These are phyloP conservation scores for Nemoura dubitans DNA, from an alignment of 2,888 invertebrate genomes.

Conservation along the genomic window DNA sequence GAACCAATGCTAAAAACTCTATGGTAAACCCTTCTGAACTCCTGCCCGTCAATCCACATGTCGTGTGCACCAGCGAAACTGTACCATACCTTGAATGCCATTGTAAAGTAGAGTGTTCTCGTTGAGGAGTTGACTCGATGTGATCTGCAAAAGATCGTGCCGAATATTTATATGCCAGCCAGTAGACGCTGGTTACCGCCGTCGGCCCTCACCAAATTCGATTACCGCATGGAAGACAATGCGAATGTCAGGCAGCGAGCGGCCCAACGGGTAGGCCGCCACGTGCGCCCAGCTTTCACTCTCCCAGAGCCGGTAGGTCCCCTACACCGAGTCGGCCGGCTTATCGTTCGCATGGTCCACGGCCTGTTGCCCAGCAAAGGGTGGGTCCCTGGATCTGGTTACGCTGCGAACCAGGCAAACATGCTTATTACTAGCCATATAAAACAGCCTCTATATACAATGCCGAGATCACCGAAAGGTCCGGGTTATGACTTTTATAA, in stretches of 20 bases:
- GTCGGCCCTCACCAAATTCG: conserved; percentile 33
- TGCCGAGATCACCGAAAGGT: no score
- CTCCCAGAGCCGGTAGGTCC: neutral
- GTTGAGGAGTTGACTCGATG: conserved; percentile 36
- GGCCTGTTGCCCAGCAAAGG: neutral
- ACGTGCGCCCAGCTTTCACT: neutral
- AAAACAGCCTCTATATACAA: no score
- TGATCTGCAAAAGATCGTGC: conserved; percentile 14
- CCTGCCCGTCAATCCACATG: neutral
- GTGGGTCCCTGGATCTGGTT: conserved; percentile 20
- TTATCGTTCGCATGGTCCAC: no score
- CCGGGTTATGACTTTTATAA: no score
- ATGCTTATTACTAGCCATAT: no score
- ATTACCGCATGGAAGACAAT: conserved; percentile 33
- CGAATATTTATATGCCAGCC: conserved; percentile 33
- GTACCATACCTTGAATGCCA: conserved; percentile 41
- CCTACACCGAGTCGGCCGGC: no score
- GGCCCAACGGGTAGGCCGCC: neutral
- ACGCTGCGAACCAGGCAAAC: neutral
- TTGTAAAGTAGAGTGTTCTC: conserved; percentile 37
- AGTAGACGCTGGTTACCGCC: neutral
- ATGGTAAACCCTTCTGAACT: no score
- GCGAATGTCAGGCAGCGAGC: conserved; percentile 13
- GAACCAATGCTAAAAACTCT: no score
- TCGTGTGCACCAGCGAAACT: neutral